Conservation (phyloP, 1,140 invertebrate genomes). For the Temnothorax curvispinosus region DNA sequence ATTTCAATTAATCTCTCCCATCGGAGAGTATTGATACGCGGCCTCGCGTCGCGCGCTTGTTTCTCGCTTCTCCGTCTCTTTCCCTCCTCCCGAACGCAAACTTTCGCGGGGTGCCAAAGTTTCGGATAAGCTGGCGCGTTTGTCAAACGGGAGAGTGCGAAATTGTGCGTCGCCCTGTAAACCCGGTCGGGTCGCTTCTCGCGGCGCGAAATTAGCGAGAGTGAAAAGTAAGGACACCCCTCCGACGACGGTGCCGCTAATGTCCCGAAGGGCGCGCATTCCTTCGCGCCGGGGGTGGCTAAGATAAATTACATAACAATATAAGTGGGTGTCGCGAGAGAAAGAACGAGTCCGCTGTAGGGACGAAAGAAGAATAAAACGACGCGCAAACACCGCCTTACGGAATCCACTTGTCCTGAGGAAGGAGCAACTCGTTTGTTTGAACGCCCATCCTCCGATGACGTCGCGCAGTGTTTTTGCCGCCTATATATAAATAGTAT, state of each 20-base stretch:
- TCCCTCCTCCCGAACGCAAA: neutral
- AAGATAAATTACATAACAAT: conserved; percentile 85
- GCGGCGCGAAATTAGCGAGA: conserved; percentile 82
- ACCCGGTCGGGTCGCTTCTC: conserved; percentile 33
- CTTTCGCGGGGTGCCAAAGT: conserved; percentile 29
- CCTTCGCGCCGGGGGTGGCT: conserved; percentile 76
- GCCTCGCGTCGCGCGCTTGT: conserved; percentile 26
- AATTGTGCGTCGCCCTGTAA: conserved; percentile 43
- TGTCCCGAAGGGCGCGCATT: conserved; percentile 75
- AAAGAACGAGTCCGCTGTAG: conserved; percentile 66
- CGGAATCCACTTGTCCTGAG: conserved; percentile 60
- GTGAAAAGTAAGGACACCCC: conserved; percentile 83
- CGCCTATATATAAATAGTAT: neutral
- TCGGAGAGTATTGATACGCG: conserved; percentile 52
- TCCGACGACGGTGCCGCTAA: conserved; percentile 74
- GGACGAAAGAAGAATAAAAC: conserved; percentile 69
- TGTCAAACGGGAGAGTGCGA: conserved; percentile 57
- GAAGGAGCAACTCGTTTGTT: conserved; percentile 57
- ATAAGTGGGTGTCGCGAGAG: conserved; percentile 79
- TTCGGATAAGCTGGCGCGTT: conserved; percentile 58
- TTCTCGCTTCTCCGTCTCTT: conserved; percentile 11
- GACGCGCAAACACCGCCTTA: conserved; percentile 60
- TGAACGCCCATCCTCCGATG: conserved; percentile 30
- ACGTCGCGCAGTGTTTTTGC: neutral
- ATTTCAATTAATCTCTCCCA: conserved; percentile 62